phyloP scores from a whole-genome alignment of 2,888 invertebrate genomes.

The Agrochola litura region DNA sequence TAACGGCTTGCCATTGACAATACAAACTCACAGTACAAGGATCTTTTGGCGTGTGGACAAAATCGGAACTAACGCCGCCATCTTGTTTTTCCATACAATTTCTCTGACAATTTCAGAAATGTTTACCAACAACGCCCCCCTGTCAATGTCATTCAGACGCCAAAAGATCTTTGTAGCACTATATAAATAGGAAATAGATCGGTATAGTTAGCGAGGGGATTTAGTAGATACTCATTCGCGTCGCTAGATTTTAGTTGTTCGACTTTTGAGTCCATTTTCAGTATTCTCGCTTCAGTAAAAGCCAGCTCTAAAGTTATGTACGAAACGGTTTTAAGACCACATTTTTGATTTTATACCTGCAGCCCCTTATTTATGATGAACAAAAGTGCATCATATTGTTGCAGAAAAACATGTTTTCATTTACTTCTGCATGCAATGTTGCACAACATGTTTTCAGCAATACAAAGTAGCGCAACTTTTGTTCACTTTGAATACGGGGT shows the following conservation, averaged over 20 bases:
- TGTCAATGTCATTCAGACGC: neutral
- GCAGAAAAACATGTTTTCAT: neutral
- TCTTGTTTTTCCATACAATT: too few relatives aligned
- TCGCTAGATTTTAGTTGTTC: slow-evolving; percentile 29
- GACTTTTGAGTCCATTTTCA: slow-evolving; percentile 22
- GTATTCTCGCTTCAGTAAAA: slow-evolving; percentile 26
- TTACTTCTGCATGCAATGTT: neutral
- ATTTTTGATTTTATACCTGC: neutral
- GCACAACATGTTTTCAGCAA: neutral
- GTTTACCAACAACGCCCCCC: neutral
- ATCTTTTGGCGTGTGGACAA: neutral
- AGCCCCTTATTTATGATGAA: neutral
- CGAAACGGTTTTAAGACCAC: neutral
- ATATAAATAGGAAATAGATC: slow-evolving; percentile 36
- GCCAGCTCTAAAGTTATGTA: neutral
- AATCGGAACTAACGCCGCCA: neutral
- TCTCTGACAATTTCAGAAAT: too few relatives aligned
- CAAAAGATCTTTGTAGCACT: neutral
- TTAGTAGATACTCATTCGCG: slow-evolving; percentile 32
- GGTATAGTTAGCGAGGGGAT: slow-evolving; percentile 16
- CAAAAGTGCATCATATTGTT: neutral
- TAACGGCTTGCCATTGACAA: slow-evolving; percentile 57
- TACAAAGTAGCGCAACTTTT: neutral
- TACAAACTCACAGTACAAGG: slow-evolving; percentile 27
- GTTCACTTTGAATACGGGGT: neutral